A percentile compares a stretch with the other conserved stretches of the same genome.
Conservation (phyloP, 2,797 vertebrate species). For the Periophthalmus magnuspinnatus region DNA sequence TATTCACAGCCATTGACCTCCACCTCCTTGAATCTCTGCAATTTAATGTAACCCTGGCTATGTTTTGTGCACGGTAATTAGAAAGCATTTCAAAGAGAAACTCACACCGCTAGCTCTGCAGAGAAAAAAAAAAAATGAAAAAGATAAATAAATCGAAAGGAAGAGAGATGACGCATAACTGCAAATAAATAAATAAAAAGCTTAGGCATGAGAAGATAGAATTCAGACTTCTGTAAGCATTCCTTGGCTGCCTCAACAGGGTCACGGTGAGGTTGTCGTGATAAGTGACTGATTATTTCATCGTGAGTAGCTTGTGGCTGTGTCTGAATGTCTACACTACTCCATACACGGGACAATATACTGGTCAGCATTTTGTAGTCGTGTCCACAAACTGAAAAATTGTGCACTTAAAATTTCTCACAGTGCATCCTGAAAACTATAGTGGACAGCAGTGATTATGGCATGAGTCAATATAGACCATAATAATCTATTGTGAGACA, state of each 20-base stretch:
- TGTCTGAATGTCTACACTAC: not conserved
- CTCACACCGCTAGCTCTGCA: constrained; percentile 40
- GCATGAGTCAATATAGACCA: too few species aligned
- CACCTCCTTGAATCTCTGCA: constrained; percentile 72
- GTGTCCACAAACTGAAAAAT: not conserved
- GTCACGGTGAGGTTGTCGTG: constrained; percentile 13
- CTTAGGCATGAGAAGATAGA: not conserved
- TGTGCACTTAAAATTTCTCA: not conserved
- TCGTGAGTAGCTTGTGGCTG: not conserved
- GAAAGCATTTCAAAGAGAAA: constrained; percentile 74
- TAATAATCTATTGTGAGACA: too few species aligned
- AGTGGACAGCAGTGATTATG: too few species aligned
- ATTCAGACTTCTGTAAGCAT: constrained; percentile 4
- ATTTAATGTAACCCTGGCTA: constrained; percentile 78
- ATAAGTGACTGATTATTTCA: not conserved
- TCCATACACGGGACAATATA: not conserved
- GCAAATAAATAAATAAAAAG: constrained; percentile 3
- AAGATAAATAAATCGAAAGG: constrained; percentile 21
- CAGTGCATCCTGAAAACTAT: not conserved
- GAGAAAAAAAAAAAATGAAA: constrained; percentile 10
- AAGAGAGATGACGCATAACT: not conserved
- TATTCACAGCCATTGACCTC: constrained; percentile 75
- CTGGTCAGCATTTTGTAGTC: not conserved
- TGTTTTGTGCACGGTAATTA: constrained; percentile 74
- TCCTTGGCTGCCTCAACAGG: constrained; percentile 28